Evolutionary conservation across 2,888 invertebrate genomes (phyloP), one percentile per base, ranked within the genome.

Genomic region (Zaprionus lineosus): DNA sequence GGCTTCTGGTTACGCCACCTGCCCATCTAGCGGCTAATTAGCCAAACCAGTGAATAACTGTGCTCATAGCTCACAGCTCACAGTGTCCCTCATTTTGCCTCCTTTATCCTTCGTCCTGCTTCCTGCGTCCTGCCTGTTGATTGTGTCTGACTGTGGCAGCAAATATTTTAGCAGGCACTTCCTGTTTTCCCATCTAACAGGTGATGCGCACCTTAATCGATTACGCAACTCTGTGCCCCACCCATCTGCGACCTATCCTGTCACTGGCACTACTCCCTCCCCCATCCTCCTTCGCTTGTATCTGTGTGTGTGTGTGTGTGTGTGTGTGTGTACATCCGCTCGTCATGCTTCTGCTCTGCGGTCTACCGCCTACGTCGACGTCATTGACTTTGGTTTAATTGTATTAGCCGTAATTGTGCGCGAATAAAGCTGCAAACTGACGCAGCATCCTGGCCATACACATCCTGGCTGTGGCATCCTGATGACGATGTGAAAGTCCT

Each of bases 321-420:
- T n/a, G n/a, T n/a, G n/a, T n/a, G n/a, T n/a, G n/a, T n/a, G 11
- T n/a, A 24, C 28, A 29, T 15, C 15, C 14, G 47, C 24, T 37
- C 12, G 24, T 41, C 40, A 15, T 9, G 39, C 47, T 31, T 48
- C 47, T 18, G 46, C 34, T 33, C 21, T 66, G 74, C 26, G 73
- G 69, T 65, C 47, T 44, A 48, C 56, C 56, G 46, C 46, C 61
- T 29, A 46, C 53, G 39, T 48, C 59, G 33, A 46, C 50, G 52
- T 64, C 63, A 73, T 75, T 81, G 77, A 77, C 75, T 75, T 66
- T 56, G 75, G 63, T 75, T 77, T 84, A 84, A 81, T 84, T 84
- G 70, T 67, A 75, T 79, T 81, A 77, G 50, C 57, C 74, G 77
- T 83, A 81, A 81, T 83, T 81, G 84, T 73, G 81, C 81, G 81